Evolutionary conservation across 2,888 invertebrate species (phyloP).

Genomic region (Tetrapedia diversipes): DNA sequence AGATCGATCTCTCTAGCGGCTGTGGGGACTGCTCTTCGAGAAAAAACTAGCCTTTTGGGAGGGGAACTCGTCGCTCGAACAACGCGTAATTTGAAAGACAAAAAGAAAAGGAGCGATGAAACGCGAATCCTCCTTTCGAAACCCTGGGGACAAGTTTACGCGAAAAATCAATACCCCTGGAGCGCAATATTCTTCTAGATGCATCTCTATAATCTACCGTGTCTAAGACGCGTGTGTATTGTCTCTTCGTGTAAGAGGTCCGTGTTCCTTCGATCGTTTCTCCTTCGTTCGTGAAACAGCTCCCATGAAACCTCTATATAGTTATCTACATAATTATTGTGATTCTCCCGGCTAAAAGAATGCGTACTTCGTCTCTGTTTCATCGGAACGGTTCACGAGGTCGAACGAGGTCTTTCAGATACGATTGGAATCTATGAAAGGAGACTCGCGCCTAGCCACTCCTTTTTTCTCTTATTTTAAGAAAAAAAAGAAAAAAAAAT

Average conservation of each 20-base stretch:
- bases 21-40: not conserved
- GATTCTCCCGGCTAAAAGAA: not conserved
- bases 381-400: too few relatives aligned
- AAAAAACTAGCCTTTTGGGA: not conserved
- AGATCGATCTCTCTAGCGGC: not conserved
- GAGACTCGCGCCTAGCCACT: not conserved
- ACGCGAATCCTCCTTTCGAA: constrained; percentile 14
- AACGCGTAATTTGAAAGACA: not conserved
- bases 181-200: constrained; percentile 14
- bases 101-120: not conserved
- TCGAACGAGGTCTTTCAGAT: too few relatives aligned
- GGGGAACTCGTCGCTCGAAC: not conserved
- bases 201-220: constrained; percentile 14
- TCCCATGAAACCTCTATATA: too few relatives aligned
- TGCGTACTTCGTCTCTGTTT: not conserved
- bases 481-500: not conserved
- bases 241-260: not conserved
- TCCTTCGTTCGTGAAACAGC: too few relatives aligned
- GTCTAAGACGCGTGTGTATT: constrained; percentile 13
- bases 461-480: not conserved
- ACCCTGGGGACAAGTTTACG: constrained; percentile 4
- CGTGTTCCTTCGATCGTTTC: too few relatives aligned
- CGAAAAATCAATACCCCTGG: constrained; percentile 32
- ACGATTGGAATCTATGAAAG: too few relatives aligned
- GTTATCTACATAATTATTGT: not conserved